phyloP scores from a whole-genome alignment of 1,140 invertebrate genomes.

The Leptoteleia sp. region DNA sequence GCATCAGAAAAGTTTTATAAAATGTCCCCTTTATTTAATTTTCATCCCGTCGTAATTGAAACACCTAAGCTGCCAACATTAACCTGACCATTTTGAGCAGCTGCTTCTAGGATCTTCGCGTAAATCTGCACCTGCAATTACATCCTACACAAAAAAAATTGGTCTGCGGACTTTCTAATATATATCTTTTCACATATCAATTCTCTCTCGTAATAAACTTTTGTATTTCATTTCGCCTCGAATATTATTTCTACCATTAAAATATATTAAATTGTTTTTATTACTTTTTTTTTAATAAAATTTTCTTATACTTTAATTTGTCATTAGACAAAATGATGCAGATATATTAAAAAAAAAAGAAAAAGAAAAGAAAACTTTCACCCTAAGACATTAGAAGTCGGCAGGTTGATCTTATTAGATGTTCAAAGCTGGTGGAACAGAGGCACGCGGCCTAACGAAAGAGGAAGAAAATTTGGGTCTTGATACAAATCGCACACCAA shows the following conservation, averaged over 20 bases:
- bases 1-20: background rate
- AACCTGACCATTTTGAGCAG: slow-evolving; percentile 25
- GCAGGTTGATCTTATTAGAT: slow-evolving; percentile 47
- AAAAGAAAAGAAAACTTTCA: slow-evolving; percentile 51
- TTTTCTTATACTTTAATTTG: no score
- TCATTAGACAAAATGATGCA: no score
- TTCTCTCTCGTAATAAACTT: no score
- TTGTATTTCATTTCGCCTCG: no score
- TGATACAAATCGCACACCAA: slow-evolving; percentile 75
- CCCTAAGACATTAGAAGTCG: slow-evolving; percentile 34
- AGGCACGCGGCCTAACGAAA: slow-evolving; percentile 70
- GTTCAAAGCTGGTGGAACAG: slow-evolving; percentile 18
- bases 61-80: background rate
- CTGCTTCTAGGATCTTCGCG: slow-evolving; percentile 22
- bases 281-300: no score
- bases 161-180: slow-evolving; percentile 9
- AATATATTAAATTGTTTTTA: no score
- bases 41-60: no score
- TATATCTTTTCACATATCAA: no score
- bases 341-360: no score
- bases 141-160: slow-evolving; percentile 6
- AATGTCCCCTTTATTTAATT: background rate
- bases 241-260: no score
- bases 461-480: slow-evolving; percentile 55
- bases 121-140: slow-evolving; percentile 48